A percentile compares a stretch with the other conserved stretches of the same genome.
Evolutionary conservation across 2,888 invertebrate genomes (phyloP).

Genomic region (Eulithis testata): DNA sequence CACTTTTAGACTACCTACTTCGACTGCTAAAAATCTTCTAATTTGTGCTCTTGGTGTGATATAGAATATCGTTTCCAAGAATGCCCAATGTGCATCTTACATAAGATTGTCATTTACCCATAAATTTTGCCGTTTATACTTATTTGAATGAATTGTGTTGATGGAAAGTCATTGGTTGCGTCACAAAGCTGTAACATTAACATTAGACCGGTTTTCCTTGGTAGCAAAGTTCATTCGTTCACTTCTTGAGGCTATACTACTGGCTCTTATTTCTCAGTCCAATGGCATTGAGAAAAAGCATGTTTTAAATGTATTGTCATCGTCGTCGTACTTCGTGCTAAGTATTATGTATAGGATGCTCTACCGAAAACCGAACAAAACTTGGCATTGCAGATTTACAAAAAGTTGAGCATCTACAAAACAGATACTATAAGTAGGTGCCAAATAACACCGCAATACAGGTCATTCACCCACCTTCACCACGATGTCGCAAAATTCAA

Average conservation of each 20-base stretch:
- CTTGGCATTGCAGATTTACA: neutral
- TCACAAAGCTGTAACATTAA: conserved; percentile 19
- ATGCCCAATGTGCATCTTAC: too few relatives aligned
- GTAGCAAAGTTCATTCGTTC: conserved; percentile 56
- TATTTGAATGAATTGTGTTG: conserved; percentile 14
- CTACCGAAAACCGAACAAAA: neutral
- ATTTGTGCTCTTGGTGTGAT: too few relatives aligned
- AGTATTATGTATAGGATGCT: neutral
- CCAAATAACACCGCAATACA: too few relatives aligned
- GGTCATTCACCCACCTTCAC: too few relatives aligned
- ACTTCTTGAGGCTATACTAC: conserved; percentile 13
- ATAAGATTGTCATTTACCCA: too few relatives aligned
- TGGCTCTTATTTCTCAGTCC: neutral
- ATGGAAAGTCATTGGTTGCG: conserved; percentile 8
- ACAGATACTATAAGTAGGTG: too few relatives aligned
- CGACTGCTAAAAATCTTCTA: too few relatives aligned
- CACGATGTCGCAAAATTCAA: too few relatives aligned
- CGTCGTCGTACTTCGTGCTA: too few relatives aligned
- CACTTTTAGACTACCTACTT: too few relatives aligned
- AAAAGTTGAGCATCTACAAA: neutral
- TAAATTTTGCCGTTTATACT: neutral
- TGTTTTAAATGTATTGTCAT: neutral
- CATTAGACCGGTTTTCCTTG: conserved; percentile 57
- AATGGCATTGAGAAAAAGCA: neutral
- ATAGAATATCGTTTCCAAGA: neutral